A percentile compares a stretch with the other conserved stretches of the same genome.
phyloP scores from a whole-genome alignment of 2,797 vertebrate species.

The Leptoclinus maculatus region DNA sequence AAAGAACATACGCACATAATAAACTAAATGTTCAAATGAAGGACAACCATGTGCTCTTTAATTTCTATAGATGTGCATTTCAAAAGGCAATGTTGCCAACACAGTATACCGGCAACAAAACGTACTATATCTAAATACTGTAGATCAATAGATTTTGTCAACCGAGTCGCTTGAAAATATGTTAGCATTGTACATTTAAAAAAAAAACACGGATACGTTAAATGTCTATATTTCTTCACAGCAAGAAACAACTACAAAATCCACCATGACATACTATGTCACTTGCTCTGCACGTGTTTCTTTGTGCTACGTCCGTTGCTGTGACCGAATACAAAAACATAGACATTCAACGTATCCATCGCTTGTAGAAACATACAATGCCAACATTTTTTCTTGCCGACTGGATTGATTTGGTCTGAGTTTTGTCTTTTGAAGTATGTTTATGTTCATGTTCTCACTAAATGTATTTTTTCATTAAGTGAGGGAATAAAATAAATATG shows the following conservation, averaged over 20 bases:
- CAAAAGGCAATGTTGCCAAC: background rate
- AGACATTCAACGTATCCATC: background rate
- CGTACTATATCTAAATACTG: no score
- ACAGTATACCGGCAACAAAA: background rate
- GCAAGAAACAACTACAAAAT: no score
- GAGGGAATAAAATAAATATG: background rate
- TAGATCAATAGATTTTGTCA: background rate
- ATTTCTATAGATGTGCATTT: background rate
- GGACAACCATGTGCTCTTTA: background rate
- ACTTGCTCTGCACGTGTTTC: background rate
- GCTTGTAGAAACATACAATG: background rate
- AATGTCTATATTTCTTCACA: background rate
- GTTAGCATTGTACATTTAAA: background rate
- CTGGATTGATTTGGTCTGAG: background rate
- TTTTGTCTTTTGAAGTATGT: background rate
- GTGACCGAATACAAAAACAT: background rate
- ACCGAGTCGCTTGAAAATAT: background rate
- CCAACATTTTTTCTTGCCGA: background rate
- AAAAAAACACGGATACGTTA: background rate
- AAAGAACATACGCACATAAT: background rate
- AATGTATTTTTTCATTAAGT: background rate
- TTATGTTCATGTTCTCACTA: background rate
- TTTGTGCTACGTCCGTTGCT: background rate
- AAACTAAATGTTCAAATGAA: background rate
- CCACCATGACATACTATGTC: background rate